Base-by-base conservation (phyloP, 2,888 invertebrate genomes). In the Tridacna crocea region DNA sequence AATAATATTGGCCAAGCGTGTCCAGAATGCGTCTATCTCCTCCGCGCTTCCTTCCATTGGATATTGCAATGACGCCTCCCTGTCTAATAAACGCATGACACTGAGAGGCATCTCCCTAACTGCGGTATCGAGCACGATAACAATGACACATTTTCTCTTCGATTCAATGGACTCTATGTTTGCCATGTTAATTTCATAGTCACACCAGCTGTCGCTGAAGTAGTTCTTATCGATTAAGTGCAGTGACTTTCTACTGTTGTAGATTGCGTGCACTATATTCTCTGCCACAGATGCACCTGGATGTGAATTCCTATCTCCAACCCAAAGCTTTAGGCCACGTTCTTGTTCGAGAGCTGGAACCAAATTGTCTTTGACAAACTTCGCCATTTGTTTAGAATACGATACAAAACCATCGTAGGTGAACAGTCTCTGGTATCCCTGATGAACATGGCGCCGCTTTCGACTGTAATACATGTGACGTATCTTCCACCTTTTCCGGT, bases 111-210 rank as follows among this genome's bases (percentile, higher is more conserved):
- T 65, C 10, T 84, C 70, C 22, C 61, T n/a, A 0, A 72, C 22
- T 6, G 85, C 76, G 0, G 55, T 66, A n/a, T 82, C 85, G 75
- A 83, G 73, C 55, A 77, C 17, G 15, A 87, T 79, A 58, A 87
- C 17, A 13, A 88, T 76, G 0, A 88, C 58, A 47, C 82, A 17
- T 13, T 79, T 77, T 47, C 84, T 75, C n/a, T 80, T 74, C 3
- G 76, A 72, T n/a, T 77, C 75, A 0, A 83, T 48, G 2, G 80
- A 70, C 72, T 88, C 86, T 66, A 82, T 61, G 19, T 61, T 60
- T 17, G 85, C 86, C 83, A 87, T 87, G 72, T 88, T 80, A 58
- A 85, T 72, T 75, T 88, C 86, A 72, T 87, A 87, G 73, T 80
- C 80, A 58, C 85, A 87, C 88, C 85, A 86, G 11, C 51, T 79